Percentiles rank a stretch among this genome's conserved stretches.
Conservation (phyloP, 2,888 invertebrate species). For the Cheilosia urbana region DNA sequence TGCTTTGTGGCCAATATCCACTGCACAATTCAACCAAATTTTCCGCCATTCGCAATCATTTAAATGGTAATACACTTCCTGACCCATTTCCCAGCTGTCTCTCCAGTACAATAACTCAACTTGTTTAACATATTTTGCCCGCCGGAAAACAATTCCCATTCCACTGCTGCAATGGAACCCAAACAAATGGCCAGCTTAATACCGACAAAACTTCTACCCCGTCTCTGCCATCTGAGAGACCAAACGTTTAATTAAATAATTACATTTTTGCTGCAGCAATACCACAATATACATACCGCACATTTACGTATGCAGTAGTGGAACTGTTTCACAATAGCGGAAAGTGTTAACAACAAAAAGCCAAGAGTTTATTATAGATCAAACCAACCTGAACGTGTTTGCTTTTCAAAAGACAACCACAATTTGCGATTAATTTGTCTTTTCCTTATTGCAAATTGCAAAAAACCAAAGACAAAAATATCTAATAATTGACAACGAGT, state of each 20-base stretch:
- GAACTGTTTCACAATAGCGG: constrained; percentile 55
- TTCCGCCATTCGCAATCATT: not conserved
- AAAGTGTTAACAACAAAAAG: constrained; percentile 54
- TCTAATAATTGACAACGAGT: constrained; percentile 40
- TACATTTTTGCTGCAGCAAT: constrained; percentile 46
- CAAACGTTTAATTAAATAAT: constrained; percentile 64
- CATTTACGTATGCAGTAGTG: constrained; percentile 18
- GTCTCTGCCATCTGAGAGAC: constrained; percentile 19
- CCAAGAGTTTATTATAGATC: not conserved
- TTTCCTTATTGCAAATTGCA: constrained; percentile 45
- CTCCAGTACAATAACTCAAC: constrained; percentile 11
- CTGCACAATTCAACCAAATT: too few species aligned
- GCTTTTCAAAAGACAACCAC: constrained; percentile 1
- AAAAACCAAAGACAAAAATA: constrained; percentile 1
- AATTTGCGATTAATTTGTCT: constrained; percentile 43
- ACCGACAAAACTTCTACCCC: not conserved
- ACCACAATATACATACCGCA: constrained; percentile 23
- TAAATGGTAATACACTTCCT: constrained; percentile 8
- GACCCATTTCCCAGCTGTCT: constrained; percentile 33
- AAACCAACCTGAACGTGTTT: constrained; percentile 8
- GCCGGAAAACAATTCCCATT: constrained; percentile 26
- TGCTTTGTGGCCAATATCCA: too few species aligned
- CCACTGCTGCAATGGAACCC: constrained; percentile 26
- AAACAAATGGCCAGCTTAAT: constrained; percentile 6
- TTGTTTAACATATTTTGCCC: constrained; percentile 34